Evolutionary conservation across 2,113 vertebrate genomes (phyloP), one percentile per base, ranked within the genome.

Genomic region (Trematomus loennbergii): DNA sequence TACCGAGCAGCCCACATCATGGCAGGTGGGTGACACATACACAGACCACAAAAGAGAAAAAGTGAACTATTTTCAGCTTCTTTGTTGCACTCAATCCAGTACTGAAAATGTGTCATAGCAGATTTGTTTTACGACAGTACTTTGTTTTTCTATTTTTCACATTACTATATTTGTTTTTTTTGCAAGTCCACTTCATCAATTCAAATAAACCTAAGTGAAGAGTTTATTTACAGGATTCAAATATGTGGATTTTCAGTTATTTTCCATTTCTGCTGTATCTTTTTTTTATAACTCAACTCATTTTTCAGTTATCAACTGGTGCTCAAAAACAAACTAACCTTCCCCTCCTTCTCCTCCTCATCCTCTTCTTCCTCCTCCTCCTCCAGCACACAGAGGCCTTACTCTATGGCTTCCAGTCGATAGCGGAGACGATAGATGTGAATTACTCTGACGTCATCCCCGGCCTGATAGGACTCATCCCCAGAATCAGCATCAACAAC

Each of bases 391-490:
- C 97, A 0, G 98, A 99, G 84, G 98, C 98, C 40, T 95, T 99
- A 88, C 95, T 99, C 61, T 99, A 99, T 0, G 97, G 97, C 87
- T 99, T 99, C 95, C 97, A 99, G 89, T 99, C 98, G 90, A 99
- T 99, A 63, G 97, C 98, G 0, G 98, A 99, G 94, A 99, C 98
- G 52, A 98, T 99, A 3, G 98, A 99, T 0, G 98, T 99, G 45
- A 99, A 99, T 88, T 99, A 99, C 91, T 99, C 98, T 0, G 98
- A 99, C 1, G 98, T 99, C 84, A 99, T 99, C 85, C 98, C 98
- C 0, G 98, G 98, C 12, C 95, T 99, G 78, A 99, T 99, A 2
- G 98, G 98, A 60, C 97, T 99, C 87, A 99, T 99, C 85, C 98
- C 98, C 25, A 94, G 98, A 70, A 99, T 99, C 94, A 99, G 90